Conservation (phyloP, 2,888 invertebrate species). For the Pyrgus malvae region DNA sequence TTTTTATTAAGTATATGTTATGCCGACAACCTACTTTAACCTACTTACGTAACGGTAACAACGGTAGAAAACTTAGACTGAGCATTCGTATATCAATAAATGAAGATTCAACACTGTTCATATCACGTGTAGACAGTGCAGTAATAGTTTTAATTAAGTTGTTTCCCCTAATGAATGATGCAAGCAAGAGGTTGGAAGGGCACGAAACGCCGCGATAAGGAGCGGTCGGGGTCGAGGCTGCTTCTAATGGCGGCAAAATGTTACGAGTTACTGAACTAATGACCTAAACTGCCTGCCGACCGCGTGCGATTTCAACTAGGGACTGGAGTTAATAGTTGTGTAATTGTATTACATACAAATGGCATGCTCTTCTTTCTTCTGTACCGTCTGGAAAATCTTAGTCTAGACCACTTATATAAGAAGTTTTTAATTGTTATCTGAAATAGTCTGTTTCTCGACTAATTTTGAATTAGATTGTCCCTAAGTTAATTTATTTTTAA, state of each 20-base stretch:
- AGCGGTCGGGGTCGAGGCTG: constrained; percentile 42
- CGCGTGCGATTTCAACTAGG: constrained; percentile 16
- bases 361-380: neutral
- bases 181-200: constrained; percentile 45
- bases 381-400: neutral
- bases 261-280: constrained; percentile 54
- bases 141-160: constrained; percentile 1
- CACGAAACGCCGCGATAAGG: constrained; percentile 46
- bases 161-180: constrained; percentile 26
- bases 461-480: too few species aligned
- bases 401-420: neutral
- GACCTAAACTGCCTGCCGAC: constrained; percentile 39
- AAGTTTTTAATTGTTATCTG: too few species aligned
- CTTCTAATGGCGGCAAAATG: constrained; percentile 49
- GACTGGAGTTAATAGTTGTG: constrained; percentile 17
- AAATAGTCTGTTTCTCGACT: too few species aligned
- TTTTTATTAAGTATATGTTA: too few species aligned
- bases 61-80: neutral
- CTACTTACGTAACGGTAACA: too few species aligned
- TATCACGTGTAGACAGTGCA: neutral
- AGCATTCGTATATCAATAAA: neutral
- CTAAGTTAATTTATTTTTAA: too few species aligned
- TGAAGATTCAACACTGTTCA: neutral
- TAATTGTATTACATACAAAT: constrained; percentile 11
- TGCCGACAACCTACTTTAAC: too few species aligned